phyloP scores from a whole-genome alignment of 2,888 invertebrate genomes.

The Callimorpha dominula region DNA sequence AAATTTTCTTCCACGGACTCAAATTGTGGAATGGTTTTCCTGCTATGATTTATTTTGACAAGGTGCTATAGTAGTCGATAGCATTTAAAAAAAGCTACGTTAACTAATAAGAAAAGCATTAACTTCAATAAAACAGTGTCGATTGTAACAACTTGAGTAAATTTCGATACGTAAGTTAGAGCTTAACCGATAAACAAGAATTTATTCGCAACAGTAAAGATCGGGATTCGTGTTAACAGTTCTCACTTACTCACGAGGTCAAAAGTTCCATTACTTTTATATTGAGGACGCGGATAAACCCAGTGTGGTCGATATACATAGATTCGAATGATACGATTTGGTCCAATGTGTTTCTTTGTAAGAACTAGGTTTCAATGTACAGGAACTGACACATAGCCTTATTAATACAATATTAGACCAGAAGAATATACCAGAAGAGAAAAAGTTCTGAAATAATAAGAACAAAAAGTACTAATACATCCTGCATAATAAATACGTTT shows the following conservation, averaged over 20 bases:
- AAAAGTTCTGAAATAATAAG: too few relatives aligned
- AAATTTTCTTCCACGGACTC: background rate
- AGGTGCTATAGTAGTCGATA: background rate
- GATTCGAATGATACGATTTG: background rate
- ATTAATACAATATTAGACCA: too few relatives aligned
- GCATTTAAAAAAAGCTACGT: background rate
- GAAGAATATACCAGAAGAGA: too few relatives aligned
- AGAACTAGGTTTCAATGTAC: background rate
- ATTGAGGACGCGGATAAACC: background rate
- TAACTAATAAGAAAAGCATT: background rate
- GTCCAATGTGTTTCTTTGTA: background rate
- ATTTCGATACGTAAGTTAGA: background rate
- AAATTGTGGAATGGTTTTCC: background rate
- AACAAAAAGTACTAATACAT: too few relatives aligned
- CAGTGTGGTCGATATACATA: background rate
- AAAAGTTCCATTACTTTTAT: conserved; percentile 3
- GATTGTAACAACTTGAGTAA: background rate
- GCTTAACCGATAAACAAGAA: conserved; percentile 16
- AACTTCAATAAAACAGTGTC: background rate
- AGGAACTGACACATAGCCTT: background rate
- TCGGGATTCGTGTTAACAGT: conserved; percentile 10
- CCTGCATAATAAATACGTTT: too few relatives aligned
- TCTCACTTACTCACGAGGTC: background rate
- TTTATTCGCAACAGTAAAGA: conserved; percentile 3
- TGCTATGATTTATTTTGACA: background rate